These are phyloP conservation scores for Agrotis segetum DNA, from an alignment of 2,888 invertebrate genomes.

Conservation along the genomic window DNA sequence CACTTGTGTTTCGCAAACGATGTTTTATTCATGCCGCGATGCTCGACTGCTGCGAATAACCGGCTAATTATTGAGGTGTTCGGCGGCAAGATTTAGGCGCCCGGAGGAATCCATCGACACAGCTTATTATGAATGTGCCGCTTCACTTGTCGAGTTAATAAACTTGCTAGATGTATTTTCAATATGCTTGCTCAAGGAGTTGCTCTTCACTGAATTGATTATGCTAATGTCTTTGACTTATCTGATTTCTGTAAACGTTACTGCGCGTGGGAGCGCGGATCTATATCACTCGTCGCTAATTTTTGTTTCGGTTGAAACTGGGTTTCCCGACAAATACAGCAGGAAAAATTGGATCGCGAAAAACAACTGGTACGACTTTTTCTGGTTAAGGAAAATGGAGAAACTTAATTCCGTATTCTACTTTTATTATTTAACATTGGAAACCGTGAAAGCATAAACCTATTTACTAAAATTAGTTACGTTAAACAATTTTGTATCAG, in stretches of 20 bases:
- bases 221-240: constrained; percentile 66
- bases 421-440: constrained; percentile 40
- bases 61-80: constrained; percentile 88
- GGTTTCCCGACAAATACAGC: constrained; percentile 25
- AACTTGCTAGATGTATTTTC: constrained; percentile 62
- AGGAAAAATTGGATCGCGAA: constrained; percentile 25
- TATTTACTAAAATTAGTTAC: constrained; percentile 34
- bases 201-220: constrained; percentile 62
- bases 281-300: constrained; percentile 48
- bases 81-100: constrained; percentile 77
- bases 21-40: constrained; percentile 89
- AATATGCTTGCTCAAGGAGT: constrained; percentile 59
- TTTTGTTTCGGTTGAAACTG: constrained; percentile 38
- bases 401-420: constrained; percentile 42
- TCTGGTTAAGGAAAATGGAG: constrained; percentile 37
- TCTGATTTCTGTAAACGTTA: constrained; percentile 55
- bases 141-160: constrained; percentile 79
- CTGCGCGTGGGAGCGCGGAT: constrained; percentile 26
- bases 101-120: constrained; percentile 67
- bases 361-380: constrained; percentile 30
- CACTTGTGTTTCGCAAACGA: constrained; percentile 82
- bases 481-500: constrained; percentile 19
- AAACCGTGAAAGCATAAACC: constrained; percentile 26
- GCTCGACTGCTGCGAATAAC: constrained; percentile 84
- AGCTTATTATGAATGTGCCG: constrained; percentile 73